phyloP scores from a whole-genome alignment of 2,888 invertebrate species.

The Anarsia innoxiella region DNA sequence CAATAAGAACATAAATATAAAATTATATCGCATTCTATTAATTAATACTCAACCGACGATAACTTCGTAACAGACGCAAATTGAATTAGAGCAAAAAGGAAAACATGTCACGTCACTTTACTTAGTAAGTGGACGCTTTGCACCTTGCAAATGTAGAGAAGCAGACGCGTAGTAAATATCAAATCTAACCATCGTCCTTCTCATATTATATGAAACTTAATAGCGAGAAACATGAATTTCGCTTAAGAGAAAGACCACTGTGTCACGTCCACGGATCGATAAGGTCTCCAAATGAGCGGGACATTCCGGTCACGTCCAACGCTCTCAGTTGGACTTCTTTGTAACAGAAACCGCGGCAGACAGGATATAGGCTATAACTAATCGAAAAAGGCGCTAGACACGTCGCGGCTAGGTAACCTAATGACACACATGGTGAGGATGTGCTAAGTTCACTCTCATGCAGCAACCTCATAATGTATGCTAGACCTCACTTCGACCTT shows the following conservation, averaged over 20 bases:
- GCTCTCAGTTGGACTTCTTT: conserved; percentile 46
- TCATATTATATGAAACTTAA: too few relatives aligned
- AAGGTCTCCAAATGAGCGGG: conserved; percentile 16
- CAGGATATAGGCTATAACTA: conserved; percentile 53
- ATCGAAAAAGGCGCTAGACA: conserved; percentile 43
- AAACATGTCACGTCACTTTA: conserved; percentile 27
- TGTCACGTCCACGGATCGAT: conserved; percentile 23
- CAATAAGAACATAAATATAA: too few relatives aligned
- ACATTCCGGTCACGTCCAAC: conserved; percentile 43
- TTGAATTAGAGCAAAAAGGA: conserved; percentile 30
- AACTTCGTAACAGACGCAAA: conserved; percentile 27
- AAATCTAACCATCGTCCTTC: too few relatives aligned
- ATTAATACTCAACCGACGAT: too few relatives aligned
- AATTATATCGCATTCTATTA: too few relatives aligned
- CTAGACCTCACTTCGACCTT: conserved; percentile 1
- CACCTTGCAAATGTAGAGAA: too few relatives aligned
- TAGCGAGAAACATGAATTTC: conserved; percentile 19
- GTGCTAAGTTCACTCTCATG: conserved; percentile 10
- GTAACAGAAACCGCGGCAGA: conserved; percentile 41
- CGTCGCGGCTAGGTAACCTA: conserved; percentile 41
- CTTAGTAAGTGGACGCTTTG: too few relatives aligned
- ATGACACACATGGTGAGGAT: conserved; percentile 37
- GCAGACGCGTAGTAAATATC: too few relatives aligned
- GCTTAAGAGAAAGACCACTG: conserved; percentile 10
- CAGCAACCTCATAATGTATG: conserved; percentile 6